Evolutionary conservation across 2,888 invertebrate species (phyloP), one percentile per base, ranked within the genome.

Genomic region (Lithophane semibrunnea): DNA sequence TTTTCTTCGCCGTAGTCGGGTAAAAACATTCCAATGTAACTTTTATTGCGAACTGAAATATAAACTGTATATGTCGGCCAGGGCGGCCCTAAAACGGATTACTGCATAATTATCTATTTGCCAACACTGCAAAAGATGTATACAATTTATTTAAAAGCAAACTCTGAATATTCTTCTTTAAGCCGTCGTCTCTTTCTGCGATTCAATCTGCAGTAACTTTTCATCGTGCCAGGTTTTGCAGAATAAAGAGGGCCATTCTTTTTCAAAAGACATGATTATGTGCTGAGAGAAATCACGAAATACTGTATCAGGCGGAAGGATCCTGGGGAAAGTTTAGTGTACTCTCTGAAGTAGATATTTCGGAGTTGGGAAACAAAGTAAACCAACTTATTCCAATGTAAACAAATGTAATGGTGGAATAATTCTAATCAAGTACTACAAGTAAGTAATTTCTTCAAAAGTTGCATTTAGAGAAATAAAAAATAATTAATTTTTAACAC

Each of bases 161-260:
- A 78, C 76, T 80, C 78, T 29, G 79, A 76, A 80, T 85, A 82
- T 84, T 83, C 82, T 84, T 86, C 88, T 89, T 89, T 85, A 86
- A 87, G 83, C 80, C 83, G 82, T 76, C 83, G 79, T 83, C 87
- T 89, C 91, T 91, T 89, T 88, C 87, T 88, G 87, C 89, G 88
- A 91, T 93, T 91, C 92, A 92, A 93, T 93, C 92, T 93, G 94
- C 92, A 94, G 92, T 94, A 93, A 92, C 91, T 93, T 92, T 92
- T 91, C 93, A 94, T 92, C 85, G 88, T 86, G 88, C 85, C 86
- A 88, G 88, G 85, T 90, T 90, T 88, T 84, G 83, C 76, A 86
- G 89, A 84, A 84, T 88, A 90, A 91, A 89, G 85, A 90, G 82
- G 81, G 84, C 83, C 89, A 90, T 92, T 91, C 91, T 90, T 90